These are phyloP conservation scores for Leptothorax acervorum DNA, from an alignment of 2,888 invertebrate genomes.

Conservation along the genomic window DNA sequence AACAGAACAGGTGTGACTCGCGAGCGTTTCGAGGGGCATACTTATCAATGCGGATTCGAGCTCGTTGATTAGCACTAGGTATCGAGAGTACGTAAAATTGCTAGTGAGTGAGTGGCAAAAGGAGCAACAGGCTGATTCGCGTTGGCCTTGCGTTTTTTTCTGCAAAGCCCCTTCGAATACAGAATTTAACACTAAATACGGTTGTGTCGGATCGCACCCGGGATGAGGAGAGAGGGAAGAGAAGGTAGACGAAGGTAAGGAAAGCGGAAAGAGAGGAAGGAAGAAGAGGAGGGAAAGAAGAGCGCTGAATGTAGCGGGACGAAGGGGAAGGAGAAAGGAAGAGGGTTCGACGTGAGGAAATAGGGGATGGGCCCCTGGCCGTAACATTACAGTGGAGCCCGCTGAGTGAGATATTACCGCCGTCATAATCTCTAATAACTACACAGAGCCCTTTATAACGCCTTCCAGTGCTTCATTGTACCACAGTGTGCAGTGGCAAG, in stretches of 20 bases:
- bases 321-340: constrained; percentile 2
- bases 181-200: constrained; percentile 47
- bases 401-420: constrained; percentile 85
- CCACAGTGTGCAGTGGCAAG: constrained; percentile 65
- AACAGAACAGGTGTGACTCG: constrained; percentile 36
- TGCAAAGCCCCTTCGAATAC: constrained; percentile 19
- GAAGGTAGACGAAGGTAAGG: constrained; percentile 19
- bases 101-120: constrained; percentile 14
- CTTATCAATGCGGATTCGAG: constrained; percentile 29
- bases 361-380: constrained; percentile 73
- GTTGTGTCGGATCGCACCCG: background rate
- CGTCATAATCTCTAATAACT: constrained; percentile 84
- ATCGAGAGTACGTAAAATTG: constrained; percentile 36
- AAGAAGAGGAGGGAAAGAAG: constrained; percentile 10
- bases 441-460: constrained; percentile 84
- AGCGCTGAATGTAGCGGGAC: constrained; percentile 1
- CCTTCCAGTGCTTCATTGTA: constrained; percentile 80
- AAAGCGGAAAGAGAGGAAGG: constrained; percentile 21
- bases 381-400: constrained; percentile 83
- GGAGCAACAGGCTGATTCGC: background rate
- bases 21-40: constrained; percentile 14
- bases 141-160: constrained; percentile 21
- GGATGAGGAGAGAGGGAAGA: background rate
- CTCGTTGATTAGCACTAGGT: constrained; percentile 41
- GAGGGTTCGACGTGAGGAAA: constrained; percentile 59